Evolutionary conservation across 2,113 vertebrate genomes (phyloP), one percentile per base, ranked within the genome.

Genomic region (Xiphophorus hellerii): DNA sequence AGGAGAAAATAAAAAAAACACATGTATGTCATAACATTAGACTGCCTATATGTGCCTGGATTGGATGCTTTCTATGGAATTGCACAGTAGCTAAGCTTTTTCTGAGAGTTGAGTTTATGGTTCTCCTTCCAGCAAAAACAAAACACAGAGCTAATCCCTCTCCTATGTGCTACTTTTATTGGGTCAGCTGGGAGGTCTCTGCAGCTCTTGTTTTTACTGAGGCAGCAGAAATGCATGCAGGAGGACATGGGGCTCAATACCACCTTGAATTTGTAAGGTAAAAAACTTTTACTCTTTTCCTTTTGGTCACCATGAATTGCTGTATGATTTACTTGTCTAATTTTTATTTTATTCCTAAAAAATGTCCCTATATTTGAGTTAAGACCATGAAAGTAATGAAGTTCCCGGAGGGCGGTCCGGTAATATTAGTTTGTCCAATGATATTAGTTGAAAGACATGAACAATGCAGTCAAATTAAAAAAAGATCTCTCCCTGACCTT

Each of bases 401-500:
- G 3, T 2, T 25, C 74, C 83, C 74, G 9, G 79, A 84, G 87
- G 88, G 64, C 2, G 37, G 86, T 89, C 69, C 71, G 66, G 61
- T 29, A 62, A 88, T 90, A 84, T 83, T 80, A 88, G 83, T 89
- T 85, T 77, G 81, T 82, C 83, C 87, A 80, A 86, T 80, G 73
- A 87, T 82, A 87, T 91, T 86, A 90, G 88, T 80, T 64, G 69
- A 76, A 80, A 84, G 83, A 88, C 90, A 88, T 86, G 78, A 91
- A 86, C 85, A 89, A 87, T 85, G 77, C 70, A 33, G 63, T 70
- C 69, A 91, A 92, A 89, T 92, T 88, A 88, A 87, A 86, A 87
- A 89, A 80, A 71, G 78, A 85, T 85, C 78, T 80, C 82, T 82
- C 84, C 12, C 58, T 89, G 91, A 92, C 92, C 92, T 92, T 92